Conservation (phyloP, 2,113 vertebrate genomes). For the Oryzias woworae region DNA sequence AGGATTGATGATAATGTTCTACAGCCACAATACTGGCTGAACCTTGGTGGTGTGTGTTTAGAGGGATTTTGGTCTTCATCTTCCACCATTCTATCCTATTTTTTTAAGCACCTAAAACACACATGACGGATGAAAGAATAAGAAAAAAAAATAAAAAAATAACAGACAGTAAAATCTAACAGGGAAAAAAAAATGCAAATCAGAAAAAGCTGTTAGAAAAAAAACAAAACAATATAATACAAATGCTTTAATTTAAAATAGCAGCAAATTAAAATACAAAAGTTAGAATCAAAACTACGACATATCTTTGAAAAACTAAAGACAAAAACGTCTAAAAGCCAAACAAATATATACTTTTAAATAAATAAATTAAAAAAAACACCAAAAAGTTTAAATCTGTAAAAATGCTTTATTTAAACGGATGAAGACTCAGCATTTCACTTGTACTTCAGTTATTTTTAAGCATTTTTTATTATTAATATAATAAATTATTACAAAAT, state of each 20-base stretch:
- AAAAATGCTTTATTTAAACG: neutral
- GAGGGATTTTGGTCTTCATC: neutral
- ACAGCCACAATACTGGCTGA: slow-evolving; percentile 24
- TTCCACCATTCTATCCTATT: neutral
- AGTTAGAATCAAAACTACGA: neutral
- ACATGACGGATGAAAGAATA: no score
- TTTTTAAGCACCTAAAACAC: neutral
- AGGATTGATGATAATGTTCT: slow-evolving; percentile 43
- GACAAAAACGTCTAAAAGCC: neutral
- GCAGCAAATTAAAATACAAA: neutral
- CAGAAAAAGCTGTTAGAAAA: no score
- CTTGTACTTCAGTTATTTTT: no score
- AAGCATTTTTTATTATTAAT: no score
- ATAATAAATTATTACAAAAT: no score
- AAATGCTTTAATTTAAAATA: neutral
- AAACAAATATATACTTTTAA: neutral
- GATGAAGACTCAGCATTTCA: no score
- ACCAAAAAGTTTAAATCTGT: neutral
- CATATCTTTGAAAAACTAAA: neutral
- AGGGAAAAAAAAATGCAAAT: no score
- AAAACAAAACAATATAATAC: no score
- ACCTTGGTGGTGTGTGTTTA: slow-evolving; percentile 13
- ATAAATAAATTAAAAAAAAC: neutral
- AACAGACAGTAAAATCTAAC: no score
- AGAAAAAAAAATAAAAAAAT: no score